These are phyloP conservation scores for Tylochromis polylepis DNA, from an alignment of 2,113 vertebrate genomes.

Conservation along the genomic window DNA sequence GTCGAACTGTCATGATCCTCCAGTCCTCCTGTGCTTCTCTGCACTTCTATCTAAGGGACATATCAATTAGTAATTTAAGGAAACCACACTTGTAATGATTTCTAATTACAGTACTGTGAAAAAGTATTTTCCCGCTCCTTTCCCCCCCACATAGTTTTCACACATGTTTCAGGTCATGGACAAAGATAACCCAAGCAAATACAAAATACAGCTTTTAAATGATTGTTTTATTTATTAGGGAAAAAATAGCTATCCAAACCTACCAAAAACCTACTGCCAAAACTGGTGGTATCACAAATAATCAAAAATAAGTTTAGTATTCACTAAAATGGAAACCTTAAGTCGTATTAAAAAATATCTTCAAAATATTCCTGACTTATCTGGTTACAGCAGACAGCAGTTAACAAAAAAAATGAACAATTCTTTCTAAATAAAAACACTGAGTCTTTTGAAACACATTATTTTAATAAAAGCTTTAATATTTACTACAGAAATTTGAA, in stretches of 20 bases:
- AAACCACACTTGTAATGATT: too few relatives aligned
- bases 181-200: background rate
- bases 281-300: background rate
- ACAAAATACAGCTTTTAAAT: background rate
- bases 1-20: too few relatives aligned
- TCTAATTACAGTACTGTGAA: too few relatives aligned
- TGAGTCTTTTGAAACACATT: rapidly evolving
- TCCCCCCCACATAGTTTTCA: too few relatives aligned
- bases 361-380: background rate
- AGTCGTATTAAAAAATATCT: background rate
- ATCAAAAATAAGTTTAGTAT: background rate
- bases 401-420: background rate
- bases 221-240: background rate
- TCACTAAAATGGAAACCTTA: background rate
- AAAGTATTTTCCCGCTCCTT: too few relatives aligned
- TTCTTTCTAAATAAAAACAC: too few relatives aligned
- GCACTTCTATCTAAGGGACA: too few relatives aligned
- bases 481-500: background rate
- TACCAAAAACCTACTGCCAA: background rate
- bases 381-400: background rate
- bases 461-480: background rate
- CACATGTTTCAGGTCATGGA: too few relatives aligned
- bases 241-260: background rate
- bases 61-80: too few relatives aligned
- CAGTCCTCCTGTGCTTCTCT: too few relatives aligned